A percentile compares a stretch with the other conserved stretches of the same genome.
Conservation (phyloP, 2,888 invertebrate genomes). For the Agrochola litura region DNA sequence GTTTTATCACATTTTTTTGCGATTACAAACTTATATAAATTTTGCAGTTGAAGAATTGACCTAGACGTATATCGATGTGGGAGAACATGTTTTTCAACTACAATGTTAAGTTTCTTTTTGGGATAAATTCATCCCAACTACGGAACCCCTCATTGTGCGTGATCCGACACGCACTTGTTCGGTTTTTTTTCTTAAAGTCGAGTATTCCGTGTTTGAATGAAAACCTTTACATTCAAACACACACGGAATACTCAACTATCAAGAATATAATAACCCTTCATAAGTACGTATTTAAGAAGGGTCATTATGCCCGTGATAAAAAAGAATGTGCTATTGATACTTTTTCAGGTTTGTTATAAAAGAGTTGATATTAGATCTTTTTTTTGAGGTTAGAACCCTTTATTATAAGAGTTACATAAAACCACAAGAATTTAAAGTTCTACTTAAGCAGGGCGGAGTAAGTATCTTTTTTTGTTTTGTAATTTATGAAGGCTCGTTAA, state of each 20-base stretch:
- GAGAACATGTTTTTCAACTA: too few species aligned
- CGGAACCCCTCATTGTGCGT: too few species aligned
- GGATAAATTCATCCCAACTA: too few species aligned
- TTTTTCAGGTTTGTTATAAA: constrained; percentile 13
- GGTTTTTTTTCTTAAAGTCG: not conserved
- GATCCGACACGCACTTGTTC: too few species aligned
- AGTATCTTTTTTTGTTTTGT: constrained; percentile 11
- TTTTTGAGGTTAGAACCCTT: constrained; percentile 10
- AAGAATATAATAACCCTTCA: too few species aligned
- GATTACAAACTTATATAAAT: too few species aligned
- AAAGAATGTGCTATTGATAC: constrained; percentile 11
- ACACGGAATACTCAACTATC: too few species aligned
- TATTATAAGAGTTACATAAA: constrained; percentile 34
- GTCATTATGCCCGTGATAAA: constrained; percentile 9
- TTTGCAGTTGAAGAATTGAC: too few species aligned
- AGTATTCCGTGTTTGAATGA: constrained; percentile 12
- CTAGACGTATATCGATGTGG: too few species aligned
- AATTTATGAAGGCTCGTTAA: constrained; percentile 6
- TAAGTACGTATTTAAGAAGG: not conserved
- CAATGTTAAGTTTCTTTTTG: too few species aligned
- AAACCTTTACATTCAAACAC: not conserved
- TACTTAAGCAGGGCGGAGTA: not conserved
- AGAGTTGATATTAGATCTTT: constrained; percentile 4
- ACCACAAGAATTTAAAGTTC: constrained; percentile 7
- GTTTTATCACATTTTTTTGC: too few species aligned